These are phyloP conservation scores for Pogonophryne albipinna DNA, from an alignment of 2,797 vertebrate species.

Conservation along the genomic window DNA sequence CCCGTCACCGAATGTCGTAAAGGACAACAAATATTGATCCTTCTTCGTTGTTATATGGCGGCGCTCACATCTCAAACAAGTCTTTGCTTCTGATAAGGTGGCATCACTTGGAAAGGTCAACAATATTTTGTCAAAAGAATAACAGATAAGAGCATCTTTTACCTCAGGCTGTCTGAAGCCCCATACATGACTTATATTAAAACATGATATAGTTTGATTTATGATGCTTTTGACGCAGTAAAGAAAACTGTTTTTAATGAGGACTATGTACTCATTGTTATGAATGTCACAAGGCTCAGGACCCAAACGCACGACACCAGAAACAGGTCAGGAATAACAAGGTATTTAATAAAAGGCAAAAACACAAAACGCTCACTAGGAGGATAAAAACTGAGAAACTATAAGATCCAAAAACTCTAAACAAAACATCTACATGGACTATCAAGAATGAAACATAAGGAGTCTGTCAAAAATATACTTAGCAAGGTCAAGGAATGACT, in stretches of 20 bases:
- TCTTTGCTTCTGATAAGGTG: conserved; percentile 48
- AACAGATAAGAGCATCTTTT: conserved; percentile 40
- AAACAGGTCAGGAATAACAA: too few relatives aligned
- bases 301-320: too few relatives aligned
- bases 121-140: conserved; percentile 30
- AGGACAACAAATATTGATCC: conserved; percentile 80
- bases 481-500: too few relatives aligned
- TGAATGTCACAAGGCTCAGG: too few relatives aligned
- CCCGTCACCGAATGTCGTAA: conserved; percentile 56
- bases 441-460: too few relatives aligned
- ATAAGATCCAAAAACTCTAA: too few relatives aligned
- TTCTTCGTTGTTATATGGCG: conserved; percentile 23
- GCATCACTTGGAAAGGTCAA: conserved; percentile 46
- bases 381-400: too few relatives aligned
- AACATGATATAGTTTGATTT: conserved; percentile 19
- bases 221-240: neutral
- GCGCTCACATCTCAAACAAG: conserved; percentile 30
- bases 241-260: neutral
- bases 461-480: too few relatives aligned
- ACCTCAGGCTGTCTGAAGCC: neutral
- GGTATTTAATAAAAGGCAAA: too few relatives aligned
- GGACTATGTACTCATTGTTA: neutral
- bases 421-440: too few relatives aligned
- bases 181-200: conserved; percentile 20
- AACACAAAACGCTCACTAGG: too few relatives aligned